Evolutionary conservation across 2,113 vertebrate genomes (phyloP).

Genomic region (Macaca fascicularis): DNA sequence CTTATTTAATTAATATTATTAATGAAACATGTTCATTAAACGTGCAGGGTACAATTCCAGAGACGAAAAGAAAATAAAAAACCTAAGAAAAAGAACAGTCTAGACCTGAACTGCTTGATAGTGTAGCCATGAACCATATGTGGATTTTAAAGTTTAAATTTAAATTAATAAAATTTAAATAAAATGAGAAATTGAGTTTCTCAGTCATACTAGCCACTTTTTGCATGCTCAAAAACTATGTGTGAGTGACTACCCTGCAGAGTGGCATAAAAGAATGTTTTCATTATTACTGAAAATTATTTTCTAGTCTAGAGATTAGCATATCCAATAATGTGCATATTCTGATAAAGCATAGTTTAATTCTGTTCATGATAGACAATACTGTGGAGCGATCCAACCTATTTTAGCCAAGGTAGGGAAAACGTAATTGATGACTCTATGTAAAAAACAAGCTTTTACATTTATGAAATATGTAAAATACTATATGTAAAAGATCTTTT

Average conservation of each 20-base stretch:
- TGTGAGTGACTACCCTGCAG: neutral
- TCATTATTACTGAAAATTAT: neutral
- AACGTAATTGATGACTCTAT: neutral
- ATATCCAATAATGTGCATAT: neutral
- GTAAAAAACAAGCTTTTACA: neutral
- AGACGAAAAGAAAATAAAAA: neutral
- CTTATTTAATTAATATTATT: constrained; percentile 46
- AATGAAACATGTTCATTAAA: neutral
- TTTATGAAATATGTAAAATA: neutral
- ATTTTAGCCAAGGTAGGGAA: neutral
- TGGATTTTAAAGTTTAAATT: constrained; percentile 21
- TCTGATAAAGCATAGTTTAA: neutral
- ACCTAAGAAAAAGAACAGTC: neutral
- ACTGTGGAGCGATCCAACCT: neutral
- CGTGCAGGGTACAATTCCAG: neutral
- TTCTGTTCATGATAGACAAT: neutral
- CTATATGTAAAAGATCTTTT: neutral
- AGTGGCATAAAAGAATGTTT: neutral
- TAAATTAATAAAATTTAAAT: neutral
- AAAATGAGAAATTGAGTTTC: neutral
- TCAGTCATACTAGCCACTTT: neutral
- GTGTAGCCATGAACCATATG: neutral
- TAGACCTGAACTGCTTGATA: neutral
- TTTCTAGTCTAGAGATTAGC: neutral
- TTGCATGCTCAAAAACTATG: neutral